Conservation (phyloP, 1,140 invertebrate genomes). For the Caligus rogercresseyi region DNA sequence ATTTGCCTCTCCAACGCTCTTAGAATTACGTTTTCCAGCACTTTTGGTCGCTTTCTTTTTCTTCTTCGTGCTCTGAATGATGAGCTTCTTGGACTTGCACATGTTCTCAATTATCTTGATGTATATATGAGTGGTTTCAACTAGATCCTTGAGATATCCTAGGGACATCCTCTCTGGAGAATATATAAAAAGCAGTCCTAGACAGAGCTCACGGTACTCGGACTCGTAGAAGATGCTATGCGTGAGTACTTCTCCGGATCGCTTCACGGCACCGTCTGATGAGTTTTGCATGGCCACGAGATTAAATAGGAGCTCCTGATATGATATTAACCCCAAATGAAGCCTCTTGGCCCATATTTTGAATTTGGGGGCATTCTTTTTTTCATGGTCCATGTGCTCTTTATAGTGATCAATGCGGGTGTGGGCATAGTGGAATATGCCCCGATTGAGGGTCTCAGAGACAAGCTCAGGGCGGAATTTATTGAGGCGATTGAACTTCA, state of each 20-base stretch:
- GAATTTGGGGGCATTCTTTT: constrained; percentile 46
- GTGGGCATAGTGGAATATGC: constrained; percentile 80
- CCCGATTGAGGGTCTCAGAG: constrained; percentile 72
- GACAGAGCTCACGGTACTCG: constrained; percentile 68
- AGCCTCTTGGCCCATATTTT: constrained; percentile 60
- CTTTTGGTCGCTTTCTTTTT: constrained; percentile 34
- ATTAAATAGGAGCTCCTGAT: constrained; percentile 35
- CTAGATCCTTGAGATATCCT: constrained; percentile 11
- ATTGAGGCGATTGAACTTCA: constrained; percentile 81
- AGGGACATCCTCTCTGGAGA: constrained; percentile 18
- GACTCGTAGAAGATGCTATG: constrained; percentile 81
- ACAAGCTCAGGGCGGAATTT: constrained; percentile 59
- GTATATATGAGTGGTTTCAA: constrained; percentile 48
- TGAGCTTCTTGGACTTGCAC: constrained; percentile 40
- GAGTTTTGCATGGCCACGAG: constrained; percentile 9
- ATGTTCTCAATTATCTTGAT: constrained; percentile 74
- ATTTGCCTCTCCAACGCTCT: constrained; percentile 19
- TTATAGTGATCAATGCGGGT: constrained; percentile 72
- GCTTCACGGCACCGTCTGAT: constrained; percentile 42
- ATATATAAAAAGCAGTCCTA: constrained; percentile 3
- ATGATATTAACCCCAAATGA: constrained; percentile 54
- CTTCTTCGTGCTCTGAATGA: constrained; percentile 51
- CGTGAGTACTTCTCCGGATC: constrained; percentile 64
- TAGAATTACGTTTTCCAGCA: too few species aligned
- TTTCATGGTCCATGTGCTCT: constrained; percentile 67